Evolutionary conservation across 2,113 vertebrate species (phyloP).

Genomic region (Ptychochromis oligacanthus): DNA sequence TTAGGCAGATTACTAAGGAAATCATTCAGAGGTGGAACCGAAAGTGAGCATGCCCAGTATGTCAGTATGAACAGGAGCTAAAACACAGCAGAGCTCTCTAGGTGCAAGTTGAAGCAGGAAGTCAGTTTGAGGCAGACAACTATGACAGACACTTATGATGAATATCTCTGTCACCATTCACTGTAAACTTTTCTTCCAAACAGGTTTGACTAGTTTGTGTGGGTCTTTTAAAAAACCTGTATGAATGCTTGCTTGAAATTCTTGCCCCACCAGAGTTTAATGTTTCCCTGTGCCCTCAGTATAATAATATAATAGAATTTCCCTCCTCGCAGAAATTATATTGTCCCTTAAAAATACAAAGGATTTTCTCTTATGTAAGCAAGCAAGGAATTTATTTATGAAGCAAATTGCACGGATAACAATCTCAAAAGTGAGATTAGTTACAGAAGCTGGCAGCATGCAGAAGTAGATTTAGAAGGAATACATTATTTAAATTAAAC

Average conservation of each 20-base stretch:
- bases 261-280: neutral
- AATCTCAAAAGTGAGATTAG: neutral
- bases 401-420: neutral
- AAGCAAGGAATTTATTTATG: neutral
- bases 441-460: neutral
- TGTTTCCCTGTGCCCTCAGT: neutral
- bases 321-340: neutral
- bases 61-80: neutral
- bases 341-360: neutral
- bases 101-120: neutral
- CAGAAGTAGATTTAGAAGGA: neutral
- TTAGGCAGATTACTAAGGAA: rapidly evolving
- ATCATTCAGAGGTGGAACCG: neutral
- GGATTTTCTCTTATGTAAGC: constrained; percentile 1
- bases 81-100: neutral
- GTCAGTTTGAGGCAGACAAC: neutral
- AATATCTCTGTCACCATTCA: neutral
- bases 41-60: neutral
- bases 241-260: neutral
- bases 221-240: neutral
- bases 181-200: rapidly evolving
- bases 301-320: neutral
- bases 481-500: neutral
- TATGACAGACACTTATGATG: neutral
- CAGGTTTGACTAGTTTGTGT: neutral